phyloP scores from a whole-genome alignment of 2,888 invertebrate genomes.

The Mayetiola destructor region DNA sequence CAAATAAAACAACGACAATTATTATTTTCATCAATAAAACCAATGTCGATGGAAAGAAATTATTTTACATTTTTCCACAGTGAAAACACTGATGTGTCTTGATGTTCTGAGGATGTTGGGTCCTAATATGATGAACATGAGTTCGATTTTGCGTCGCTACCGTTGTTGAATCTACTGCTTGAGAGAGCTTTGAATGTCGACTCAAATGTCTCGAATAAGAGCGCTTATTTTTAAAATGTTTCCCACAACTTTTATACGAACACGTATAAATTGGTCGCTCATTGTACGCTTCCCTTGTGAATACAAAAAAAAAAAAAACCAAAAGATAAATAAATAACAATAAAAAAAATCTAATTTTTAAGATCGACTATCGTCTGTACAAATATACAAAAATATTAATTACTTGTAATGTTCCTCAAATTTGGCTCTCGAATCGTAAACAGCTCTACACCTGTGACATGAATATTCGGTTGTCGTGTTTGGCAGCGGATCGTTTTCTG shows the following conservation, averaged over 20 bases:
- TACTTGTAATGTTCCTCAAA: constrained; percentile 14
- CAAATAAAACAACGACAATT: neutral
- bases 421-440: neutral
- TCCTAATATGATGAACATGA: too few relatives aligned
- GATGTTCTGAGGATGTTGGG: constrained; percentile 22
- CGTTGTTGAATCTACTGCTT: too few relatives aligned
- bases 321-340: neutral
- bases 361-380: too few relatives aligned
- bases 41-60: neutral
- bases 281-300: constrained; percentile 10
- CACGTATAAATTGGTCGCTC: constrained; percentile 14
- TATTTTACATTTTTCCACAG: constrained; percentile 33
- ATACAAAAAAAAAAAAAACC: neutral
- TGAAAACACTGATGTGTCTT: constrained; percentile 28
- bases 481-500: too few relatives aligned
- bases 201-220: constrained; percentile 12
- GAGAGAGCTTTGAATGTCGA: constrained; percentile 15
- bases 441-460: constrained; percentile 11
- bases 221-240: constrained; percentile 13
- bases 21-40: neutral
- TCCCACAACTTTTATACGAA: constrained; percentile 13
- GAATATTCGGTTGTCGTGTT: neutral
- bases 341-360: neutral
- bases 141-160: too few relatives aligned
- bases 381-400: neutral